phyloP scores from a whole-genome alignment of 2,888 invertebrate genomes.

The Trachelus stipa region DNA sequence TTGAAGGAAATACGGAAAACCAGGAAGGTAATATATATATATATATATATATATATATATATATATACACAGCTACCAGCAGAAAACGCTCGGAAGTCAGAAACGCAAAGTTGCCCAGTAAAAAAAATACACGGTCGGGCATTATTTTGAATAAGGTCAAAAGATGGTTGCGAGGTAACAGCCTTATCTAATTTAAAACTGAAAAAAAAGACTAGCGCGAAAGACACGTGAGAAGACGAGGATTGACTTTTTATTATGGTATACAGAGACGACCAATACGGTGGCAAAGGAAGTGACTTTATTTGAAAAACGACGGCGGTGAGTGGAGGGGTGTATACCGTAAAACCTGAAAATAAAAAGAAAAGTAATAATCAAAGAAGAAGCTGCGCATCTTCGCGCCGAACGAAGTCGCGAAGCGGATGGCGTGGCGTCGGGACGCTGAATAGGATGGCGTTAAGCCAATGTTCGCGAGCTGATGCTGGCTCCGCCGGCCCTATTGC shows the following conservation, averaged over 20 bases:
- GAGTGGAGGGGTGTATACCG: background rate
- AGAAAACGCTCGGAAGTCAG: background rate
- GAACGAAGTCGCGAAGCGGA: background rate
- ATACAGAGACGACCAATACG: background rate
- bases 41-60: no score
- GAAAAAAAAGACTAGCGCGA: background rate
- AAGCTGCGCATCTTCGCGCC: background rate
- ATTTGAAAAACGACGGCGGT: background rate
- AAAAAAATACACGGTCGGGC: no score
- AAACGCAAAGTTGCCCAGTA: background rate
- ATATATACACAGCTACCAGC: background rate
- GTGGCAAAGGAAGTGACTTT: background rate
- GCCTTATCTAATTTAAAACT: background rate
- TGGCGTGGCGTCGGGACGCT: background rate
- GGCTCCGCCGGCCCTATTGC: background rate
- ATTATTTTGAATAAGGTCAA: no score
- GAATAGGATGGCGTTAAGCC: slow-evolving; percentile 7
- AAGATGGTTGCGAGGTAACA: no score
- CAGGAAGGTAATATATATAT: background rate
- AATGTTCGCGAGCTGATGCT: background rate
- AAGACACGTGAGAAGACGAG: background rate
- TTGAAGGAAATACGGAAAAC: background rate
- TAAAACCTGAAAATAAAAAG: background rate
- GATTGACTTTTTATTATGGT: background rate
- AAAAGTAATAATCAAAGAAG: background rate